Evolutionary conservation across 1,140 invertebrate species (phyloP), one percentile per base, ranked within the genome.

Genomic region (Aphelenchoides avenae): DNA sequence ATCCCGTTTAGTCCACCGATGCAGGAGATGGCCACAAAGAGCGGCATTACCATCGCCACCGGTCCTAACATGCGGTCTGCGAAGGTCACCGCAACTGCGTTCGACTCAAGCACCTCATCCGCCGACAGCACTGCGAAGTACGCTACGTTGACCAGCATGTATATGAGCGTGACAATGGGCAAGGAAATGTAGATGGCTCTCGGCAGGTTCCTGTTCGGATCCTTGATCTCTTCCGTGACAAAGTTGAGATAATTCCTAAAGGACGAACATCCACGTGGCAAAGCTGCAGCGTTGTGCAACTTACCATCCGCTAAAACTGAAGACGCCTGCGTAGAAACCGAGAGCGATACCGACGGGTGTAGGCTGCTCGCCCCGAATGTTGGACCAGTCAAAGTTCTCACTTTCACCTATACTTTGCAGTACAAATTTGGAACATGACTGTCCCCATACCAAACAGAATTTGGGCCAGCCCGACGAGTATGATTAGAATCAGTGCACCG

Each of bases 241-340:
- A 80, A 81, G 48, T 81, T 81, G 1, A 81, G 63, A 61, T 81
- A 81, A 52, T 76, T 80, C 74, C 77, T 79, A 44, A 44, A 44
- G 36, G 67, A 66, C 15, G 54, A 0, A 89, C 68, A 13, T 76
- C 36, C 49, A 77, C 75, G 9, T 57, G 36, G 24, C 46, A 36
- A 36, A 55, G 61, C 11, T 26, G 13, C 36, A 52, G 27, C 37
- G 24, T 11, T 46, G 22, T 46, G 29, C 36, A 68, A 77, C 83
- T 82, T 80, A 90, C 90, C 90, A 99, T 79, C 94, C 94, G 76
- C 95, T 95, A 81, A 96, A 99, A 11, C 92, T 92, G 80, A 98
- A 98, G 41, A 99, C 82, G 43, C 93, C 93, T 0, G 91, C 94
- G 80, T 98, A 98, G 80, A 99, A 97, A n/a, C 92, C 95, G 34